Percentiles rank a stretch among this genome's conserved stretches.
Conservation (phyloP, 2,888 invertebrate species). For the Drosophila paucipuncta region DNA sequence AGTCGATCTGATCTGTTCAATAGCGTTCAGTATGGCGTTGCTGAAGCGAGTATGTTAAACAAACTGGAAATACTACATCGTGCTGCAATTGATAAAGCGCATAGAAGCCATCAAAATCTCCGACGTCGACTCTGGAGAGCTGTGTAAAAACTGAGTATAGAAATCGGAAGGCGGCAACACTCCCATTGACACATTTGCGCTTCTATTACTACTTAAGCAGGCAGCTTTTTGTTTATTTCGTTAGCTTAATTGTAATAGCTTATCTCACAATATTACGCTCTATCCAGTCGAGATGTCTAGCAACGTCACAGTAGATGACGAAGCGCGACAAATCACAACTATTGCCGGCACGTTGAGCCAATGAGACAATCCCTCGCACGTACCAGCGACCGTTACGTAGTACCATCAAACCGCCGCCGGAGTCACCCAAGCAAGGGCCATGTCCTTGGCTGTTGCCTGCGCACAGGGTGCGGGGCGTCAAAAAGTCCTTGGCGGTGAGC, state of each 20-base stretch:
- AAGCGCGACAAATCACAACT: conserved; percentile 88
- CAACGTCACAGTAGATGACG: conserved; percentile 88
- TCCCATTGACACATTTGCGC: conserved; percentile 8
- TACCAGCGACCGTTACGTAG: conserved; percentile 83
- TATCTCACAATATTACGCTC: conserved; percentile 77
- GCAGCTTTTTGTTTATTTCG: conserved; percentile 39
- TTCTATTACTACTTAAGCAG: conserved; percentile 31
- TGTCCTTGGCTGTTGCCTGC: conserved; percentile 80
- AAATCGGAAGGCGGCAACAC: not conserved
- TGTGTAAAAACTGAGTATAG: conserved; percentile 26
- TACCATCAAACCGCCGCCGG: conserved; percentile 87
- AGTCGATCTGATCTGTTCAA: conserved; percentile 4
- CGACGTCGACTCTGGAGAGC: not conserved
- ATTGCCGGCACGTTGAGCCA: conserved; percentile 78
- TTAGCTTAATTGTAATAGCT: conserved; percentile 8
- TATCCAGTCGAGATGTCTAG: conserved; percentile 87
- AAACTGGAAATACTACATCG: conserved; percentile 72
- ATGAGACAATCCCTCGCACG: conserved; percentile 86
- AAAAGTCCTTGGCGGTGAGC: conserved; percentile 62
- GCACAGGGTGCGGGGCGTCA: conserved; percentile 77
- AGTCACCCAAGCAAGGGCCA: conserved; percentile 86
- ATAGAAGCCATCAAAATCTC: conserved; percentile 10
- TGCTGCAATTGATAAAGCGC: conserved; percentile 20
- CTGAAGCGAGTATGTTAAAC: conserved; percentile 31
- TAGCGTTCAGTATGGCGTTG: not conserved